Evolutionary conservation across 2,113 vertebrate species (phyloP).

Genomic region (Hyperopisus bebe): DNA sequence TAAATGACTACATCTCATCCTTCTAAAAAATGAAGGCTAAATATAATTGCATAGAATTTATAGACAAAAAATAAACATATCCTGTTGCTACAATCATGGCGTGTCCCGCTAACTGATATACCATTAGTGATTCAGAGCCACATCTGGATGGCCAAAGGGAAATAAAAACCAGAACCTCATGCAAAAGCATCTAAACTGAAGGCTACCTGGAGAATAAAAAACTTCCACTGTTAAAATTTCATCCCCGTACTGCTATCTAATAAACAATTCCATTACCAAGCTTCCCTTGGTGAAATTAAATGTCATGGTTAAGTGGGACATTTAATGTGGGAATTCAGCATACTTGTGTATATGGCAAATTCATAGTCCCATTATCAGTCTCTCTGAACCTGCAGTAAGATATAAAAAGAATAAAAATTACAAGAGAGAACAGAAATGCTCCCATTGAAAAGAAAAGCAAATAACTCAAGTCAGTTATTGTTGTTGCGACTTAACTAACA

Average conservation of each 20-base stretch:
- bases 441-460: constrained; percentile 15
- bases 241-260: constrained; percentile 42
- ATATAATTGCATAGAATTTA: neutral
- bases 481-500: neutral
- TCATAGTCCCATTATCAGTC: constrained; percentile 11
- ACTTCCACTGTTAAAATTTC: constrained; percentile 38
- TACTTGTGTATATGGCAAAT: constrained; percentile 23
- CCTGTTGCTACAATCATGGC: constrained; percentile 27
- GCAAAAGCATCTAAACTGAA: constrained; percentile 50
- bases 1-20: neutral
- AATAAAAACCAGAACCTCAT: constrained; percentile 38
- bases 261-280: constrained; percentile 42
- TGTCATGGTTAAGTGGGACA: constrained; percentile 48
- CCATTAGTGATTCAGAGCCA: constrained; percentile 44
- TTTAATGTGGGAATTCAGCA: constrained; percentile 33
- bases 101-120: constrained; percentile 32
- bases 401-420: constrained; percentile 12
- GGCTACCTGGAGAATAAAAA: constrained; percentile 36
- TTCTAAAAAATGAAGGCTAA: neutral
- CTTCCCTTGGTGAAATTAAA: constrained; percentile 46
- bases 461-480: constrained; percentile 1
- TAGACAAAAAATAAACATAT: constrained; percentile 22
- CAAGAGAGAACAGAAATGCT: neutral
- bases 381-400: constrained; percentile 6
- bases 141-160: constrained; percentile 41